Evolutionary conservation across 2,797 vertebrate species (phyloP), one percentile per base, ranked within the genome.

Genomic region (Mormyrus hasselquistii): DNA sequence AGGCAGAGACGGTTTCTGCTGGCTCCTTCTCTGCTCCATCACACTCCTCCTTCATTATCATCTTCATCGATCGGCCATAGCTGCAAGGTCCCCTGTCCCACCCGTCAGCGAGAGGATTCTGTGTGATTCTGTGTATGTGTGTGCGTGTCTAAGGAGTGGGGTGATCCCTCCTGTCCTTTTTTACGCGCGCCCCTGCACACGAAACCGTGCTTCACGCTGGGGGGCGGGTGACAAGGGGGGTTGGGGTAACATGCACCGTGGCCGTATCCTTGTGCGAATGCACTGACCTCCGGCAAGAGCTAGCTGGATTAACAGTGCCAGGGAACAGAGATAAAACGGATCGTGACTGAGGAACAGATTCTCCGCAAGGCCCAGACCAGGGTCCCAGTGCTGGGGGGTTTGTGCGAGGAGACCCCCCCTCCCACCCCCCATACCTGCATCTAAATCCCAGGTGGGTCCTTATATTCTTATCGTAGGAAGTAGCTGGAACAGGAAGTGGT

Each of bases 401-500:
- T 34, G 12, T 34, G 44, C 6, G 9, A 49, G 38, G 19, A 16
- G 25, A 29, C 25, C 59, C 62, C n/a, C 62, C 1, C 1, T 29
- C 25, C 25, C 25, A 29, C 25, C 1, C 59, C 22, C n/a, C n/a
- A 65, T 29, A 65, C 59, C 59, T 65, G 22, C 22, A 65, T 29
- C 59, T 65, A 65, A 65, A 65, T 65, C 22, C 59, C 59, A 65
- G 73, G 82, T 90, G 90, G 91, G 85, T 92, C 88, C 89, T 83
- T 87, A 89, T 90, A 89, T 91, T 86, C 89, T 91, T 91, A 91
- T 92, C 47, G 34, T 47, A n/a, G 89, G 87, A 79, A 53, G 86
- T 89, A 89, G 91, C 90, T 90, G 76, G 65, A 76, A 89, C 47
- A 92, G 92, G 91, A 92, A 93, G 92, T 90, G 55, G 88, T 69